Evolutionary conservation across 2,888 invertebrate species (phyloP), one percentile per base, ranked within the genome.

Genomic region (Poecilobothrus nobilitatus): DNA sequence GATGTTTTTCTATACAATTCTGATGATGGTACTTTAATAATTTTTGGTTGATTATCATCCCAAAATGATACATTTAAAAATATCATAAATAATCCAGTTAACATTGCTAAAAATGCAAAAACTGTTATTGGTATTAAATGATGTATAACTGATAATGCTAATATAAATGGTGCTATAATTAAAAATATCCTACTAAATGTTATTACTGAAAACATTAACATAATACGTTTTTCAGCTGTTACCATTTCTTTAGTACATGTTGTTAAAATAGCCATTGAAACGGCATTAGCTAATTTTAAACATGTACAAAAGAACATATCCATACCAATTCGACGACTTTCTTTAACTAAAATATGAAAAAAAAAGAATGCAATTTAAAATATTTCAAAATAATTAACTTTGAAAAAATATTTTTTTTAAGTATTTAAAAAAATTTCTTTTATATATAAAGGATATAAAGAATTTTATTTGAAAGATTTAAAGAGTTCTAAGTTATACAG

Each of bases 241-340:
- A 83, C 76, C 37, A 83, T 72, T 70, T 83, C 83, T 15, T 77
- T 75, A 73, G 81, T 79, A 73, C 82, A 82, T 1, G 81, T 80
- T 33, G 78, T 79, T 0, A 82, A 74, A 15, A 82, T 78, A 3
- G 81, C 80, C 62, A 81, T 74, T 0, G 78, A 78, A 1, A 78
- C 76, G 0, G 81, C 77, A 61, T 80, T 82, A 27, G 80, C 78
- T 20, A 81, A 74, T 71, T 82, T 82, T 2, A 82, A 73, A 0
- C 76, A 67, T 69, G 81, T 75, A 74, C 81, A 79, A 20, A 81
- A 79, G 0, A 78, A 70, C 71, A 82, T 77, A 68, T 81, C 76
- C 66, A 79, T 70, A 0, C 78, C 78, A 2, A 80, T 76, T 33
- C 78, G 77, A 1, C 78, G 76, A 1, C 76, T 74, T 68, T 78